Conservation (phyloP, 2,797 vertebrate species). For the Melanotaenia maccullochi region DNA sequence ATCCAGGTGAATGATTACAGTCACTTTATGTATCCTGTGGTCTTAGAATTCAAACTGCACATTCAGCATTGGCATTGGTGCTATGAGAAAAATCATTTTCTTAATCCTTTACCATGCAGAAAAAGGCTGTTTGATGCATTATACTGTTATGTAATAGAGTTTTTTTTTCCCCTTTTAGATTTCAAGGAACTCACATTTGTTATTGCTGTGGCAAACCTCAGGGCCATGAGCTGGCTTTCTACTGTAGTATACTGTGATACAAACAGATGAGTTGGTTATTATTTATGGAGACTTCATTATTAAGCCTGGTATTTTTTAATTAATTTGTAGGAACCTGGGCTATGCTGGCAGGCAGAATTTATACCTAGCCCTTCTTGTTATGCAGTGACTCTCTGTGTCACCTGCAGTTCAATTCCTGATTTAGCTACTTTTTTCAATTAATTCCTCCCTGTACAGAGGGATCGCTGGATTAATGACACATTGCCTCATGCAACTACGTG, state of each 20-base stretch:
- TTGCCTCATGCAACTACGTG: slow-evolving; percentile 20
- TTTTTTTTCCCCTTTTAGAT: too few species aligned
- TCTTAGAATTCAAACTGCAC: not conserved
- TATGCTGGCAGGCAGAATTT: not conserved
- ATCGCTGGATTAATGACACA: slow-evolving; percentile 41
- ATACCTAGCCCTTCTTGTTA: not conserved
- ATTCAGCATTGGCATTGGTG: not conserved
- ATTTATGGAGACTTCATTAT: too few species aligned
- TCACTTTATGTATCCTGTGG: not conserved
- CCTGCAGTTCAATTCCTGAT: slow-evolving; percentile 4
- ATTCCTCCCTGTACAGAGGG: slow-evolving; percentile 33
- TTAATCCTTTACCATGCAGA: not conserved
- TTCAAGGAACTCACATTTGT: too few species aligned
- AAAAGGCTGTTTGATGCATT: not conserved
- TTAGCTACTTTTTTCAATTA: slow-evolving; percentile 16
- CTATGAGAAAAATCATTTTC: not conserved
- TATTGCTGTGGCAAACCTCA: too few species aligned
- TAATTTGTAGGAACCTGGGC: not conserved
- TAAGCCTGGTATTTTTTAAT: too few species aligned
- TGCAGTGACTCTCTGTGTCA: not conserved
- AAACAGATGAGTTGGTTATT: too few species aligned
- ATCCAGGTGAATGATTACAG: not conserved
- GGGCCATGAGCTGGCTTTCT: too few species aligned
- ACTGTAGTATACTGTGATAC: too few species aligned
- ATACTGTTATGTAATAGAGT: too few species aligned